These are phyloP conservation scores for Pteria penguin DNA, from an alignment of 2,888 invertebrate genomes.

Conservation along the genomic window DNA sequence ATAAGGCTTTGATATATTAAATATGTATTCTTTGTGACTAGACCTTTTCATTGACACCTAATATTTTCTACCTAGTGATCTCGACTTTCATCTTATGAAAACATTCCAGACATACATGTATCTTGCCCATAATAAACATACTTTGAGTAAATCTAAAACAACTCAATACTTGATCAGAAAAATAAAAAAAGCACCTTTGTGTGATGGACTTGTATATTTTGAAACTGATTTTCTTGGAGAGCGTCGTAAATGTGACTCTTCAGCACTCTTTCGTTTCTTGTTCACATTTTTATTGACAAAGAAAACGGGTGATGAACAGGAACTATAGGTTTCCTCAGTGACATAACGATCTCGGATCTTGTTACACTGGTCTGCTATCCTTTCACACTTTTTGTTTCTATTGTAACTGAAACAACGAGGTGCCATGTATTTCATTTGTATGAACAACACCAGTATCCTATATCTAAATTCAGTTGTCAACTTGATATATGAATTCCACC, in stretches of 20 bases:
- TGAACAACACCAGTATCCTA: neutral
- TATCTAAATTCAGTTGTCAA: neutral
- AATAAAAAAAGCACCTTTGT: neutral
- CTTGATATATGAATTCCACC: no score
- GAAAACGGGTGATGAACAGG: slow-evolving; percentile 38
- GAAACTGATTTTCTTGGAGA: slow-evolving; percentile 22
- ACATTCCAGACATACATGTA: no score
- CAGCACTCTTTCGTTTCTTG: neutral
- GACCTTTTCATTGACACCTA: no score
- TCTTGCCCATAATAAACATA: no score
- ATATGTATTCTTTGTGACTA: no score
- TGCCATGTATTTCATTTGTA: neutral
- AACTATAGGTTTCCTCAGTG: slow-evolving; percentile 58
- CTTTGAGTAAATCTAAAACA: no score
- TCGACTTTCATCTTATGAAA: no score
- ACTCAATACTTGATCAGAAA: no score
- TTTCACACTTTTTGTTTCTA: slow-evolving; percentile 53
- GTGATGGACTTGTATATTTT: neutral
- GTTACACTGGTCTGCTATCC: slow-evolving; percentile 60
- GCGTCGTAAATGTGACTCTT: neutral
- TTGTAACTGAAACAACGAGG: slow-evolving; percentile 51
- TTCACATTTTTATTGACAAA: slow-evolving; percentile 5
- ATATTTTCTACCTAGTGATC: no score
- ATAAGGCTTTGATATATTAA: no score
- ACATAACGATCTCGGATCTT: slow-evolving; percentile 61